Conservation (phyloP, 2,113 vertebrate species). For the Melanerpes aurifrons region DNA sequence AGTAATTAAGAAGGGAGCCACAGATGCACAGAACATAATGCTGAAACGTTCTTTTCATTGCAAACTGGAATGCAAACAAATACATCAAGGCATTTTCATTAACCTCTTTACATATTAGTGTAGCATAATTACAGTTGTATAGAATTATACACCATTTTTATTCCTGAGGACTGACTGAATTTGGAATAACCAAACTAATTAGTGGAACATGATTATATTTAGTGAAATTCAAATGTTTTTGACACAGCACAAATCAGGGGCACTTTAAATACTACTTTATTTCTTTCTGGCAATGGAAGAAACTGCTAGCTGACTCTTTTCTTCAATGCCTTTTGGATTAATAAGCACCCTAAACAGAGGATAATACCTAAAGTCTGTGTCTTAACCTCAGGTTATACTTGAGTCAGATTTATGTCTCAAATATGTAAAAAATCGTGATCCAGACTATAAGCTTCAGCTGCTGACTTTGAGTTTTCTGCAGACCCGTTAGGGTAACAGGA, state of each 20-base stretch:
- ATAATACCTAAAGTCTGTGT: not conserved
- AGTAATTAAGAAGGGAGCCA: slow-evolving; percentile 41
- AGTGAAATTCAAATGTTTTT: not conserved
- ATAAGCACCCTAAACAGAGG: not conserved
- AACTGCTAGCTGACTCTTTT: not conserved
- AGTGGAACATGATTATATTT: not conserved
- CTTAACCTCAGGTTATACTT: not conserved
- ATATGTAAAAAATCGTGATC: not conserved
- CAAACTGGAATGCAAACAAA: not conserved
- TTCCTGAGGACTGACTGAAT: not conserved
- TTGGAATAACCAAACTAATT: not conserved
- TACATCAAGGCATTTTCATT: not conserved
- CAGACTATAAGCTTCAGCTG: not conserved
- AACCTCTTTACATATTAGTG: not conserved
- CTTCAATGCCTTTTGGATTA: not conserved
- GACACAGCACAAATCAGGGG: not conserved
- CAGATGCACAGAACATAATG: not conserved
- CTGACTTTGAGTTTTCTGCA: not conserved
- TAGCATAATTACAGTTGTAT: not conserved
- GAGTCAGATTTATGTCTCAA: not conserved
- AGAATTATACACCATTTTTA: not conserved
- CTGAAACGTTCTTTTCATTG: not conserved
- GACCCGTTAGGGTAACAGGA: not conserved
- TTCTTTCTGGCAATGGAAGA: not conserved
- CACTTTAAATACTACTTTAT: not conserved